Evolutionary conservation across 2,797 vertebrate genomes (phyloP), one percentile per base, ranked within the genome.

Genomic region (Yasuhikotakia modesta): DNA sequence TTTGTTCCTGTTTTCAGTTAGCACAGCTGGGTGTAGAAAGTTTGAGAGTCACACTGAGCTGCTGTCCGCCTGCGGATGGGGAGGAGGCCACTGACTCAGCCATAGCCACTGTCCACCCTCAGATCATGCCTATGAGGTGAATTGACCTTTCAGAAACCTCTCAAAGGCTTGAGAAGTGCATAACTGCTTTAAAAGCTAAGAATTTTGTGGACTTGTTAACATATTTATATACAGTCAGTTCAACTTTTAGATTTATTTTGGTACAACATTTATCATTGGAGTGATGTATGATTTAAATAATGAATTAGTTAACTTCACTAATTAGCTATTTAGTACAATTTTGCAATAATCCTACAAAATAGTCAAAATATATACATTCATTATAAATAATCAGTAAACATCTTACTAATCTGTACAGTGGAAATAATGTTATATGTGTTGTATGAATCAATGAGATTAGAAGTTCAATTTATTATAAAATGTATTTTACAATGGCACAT

Each of bases 1-100:
- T 82, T 83, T 76, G 79, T 86, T 81, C 74, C 63, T 79, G 64
- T 76, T 82, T 83, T 80, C 79, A 67, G 75, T 83, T 70, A 77
- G 60, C 75, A 77, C 48, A 66, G 69, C 32, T 73, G 83, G 53
- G 73, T 77, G 71, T 61, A 81, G 64, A 73, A 39, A 16, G 61
- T 45, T 43, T 70, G 68, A 81, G 78, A 78, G 69, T 78, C 84
- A 43, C 32, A 24, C 61, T 70, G 80, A 75, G 66, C 60, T 79
- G 68, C 67, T 81, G 79, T 84, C 70, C 79, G 64, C 76, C 64
- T 60, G 32, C 22, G 19, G 53, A 75, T n/a, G 65, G 80, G 78
- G 48, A 21, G 73, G 57, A 69, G 60, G 45, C 60, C 14, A 30
- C 57, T 64, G 68, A 72, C 39, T 39, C 57, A 63, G 45, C 65